Evolutionary conservation across 2,113 vertebrate species (phyloP), one percentile per base, ranked within the genome.

Genomic region (Tyrannus savana): DNA sequence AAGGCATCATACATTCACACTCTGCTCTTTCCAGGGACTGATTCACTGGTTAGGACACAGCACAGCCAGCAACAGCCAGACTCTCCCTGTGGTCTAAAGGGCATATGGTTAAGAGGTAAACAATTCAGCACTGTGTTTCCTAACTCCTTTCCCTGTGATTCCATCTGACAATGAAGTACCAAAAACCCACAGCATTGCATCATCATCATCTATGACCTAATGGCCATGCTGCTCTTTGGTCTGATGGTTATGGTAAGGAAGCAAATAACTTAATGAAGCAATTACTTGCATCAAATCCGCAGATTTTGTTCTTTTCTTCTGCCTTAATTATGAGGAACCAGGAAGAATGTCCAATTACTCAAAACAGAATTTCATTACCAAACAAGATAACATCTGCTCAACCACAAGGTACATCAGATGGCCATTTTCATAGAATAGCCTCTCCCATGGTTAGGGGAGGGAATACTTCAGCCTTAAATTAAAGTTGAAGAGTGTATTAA

Each of bases 281-380:
- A 94, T 94, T 96, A 90, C 68, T 86, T n/a, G 3, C 91, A 91
- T 94, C 75, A 80, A 86, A 84, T 84, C 92, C 90, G 55, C 64
- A 90, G 79, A 53, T 96, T 93, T 94, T 86, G 60, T 94, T 92
- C 82, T 95, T 83, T 94, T 88, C 90, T 94, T 25, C 58, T 86
- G 52, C 73, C 73, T 89, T 87, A 90, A 96, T 96, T 89, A 90
- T 0, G 9, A 92, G 79, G 92, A 93, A 96, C 76, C 73, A 90
- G 96, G 92, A 95, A 94, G 85, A 96, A 85, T 6, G 76, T 77
- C 68, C 95, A 89, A 72, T 96, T 96, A 95, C 89, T 89, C 93
- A 62, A 76, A 58, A 66, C 66, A 93, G 77, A 90, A 84, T 87
- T 96, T 94, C 62, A 84, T 96, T 95, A 89, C 77, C 44, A 72